Conservation (phyloP, 2,888 invertebrate genomes). For the Uropetala carovei region DNA sequence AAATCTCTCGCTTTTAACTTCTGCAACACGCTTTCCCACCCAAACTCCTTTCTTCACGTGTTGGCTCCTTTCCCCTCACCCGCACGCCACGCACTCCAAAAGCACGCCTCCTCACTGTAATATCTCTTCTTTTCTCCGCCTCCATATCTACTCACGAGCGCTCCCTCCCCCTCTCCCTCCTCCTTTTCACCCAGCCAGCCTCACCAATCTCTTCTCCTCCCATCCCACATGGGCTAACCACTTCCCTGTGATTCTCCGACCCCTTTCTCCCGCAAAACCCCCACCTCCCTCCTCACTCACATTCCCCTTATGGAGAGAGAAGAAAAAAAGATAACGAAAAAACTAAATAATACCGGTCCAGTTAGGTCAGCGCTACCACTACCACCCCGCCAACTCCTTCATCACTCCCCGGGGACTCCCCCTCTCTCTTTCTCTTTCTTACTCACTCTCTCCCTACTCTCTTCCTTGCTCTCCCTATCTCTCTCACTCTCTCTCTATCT, state of each 20-base stretch:
- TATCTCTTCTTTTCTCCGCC: no score
- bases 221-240: conserved; percentile 24
- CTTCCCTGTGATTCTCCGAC: conserved; percentile 16
- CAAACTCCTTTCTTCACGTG: neutral
- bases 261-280: neutral
- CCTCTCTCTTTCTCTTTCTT: neutral
- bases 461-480: neutral
- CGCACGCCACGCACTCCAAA: neutral
- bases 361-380: conserved; percentile 14
- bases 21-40: conserved; percentile 12
- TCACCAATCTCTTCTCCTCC: neutral
- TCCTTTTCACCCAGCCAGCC: neutral
- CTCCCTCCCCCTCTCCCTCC: neutral
- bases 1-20: neutral
- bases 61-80: neutral
- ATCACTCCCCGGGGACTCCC: neutral
- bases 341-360: conserved; percentile 35
- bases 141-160: neutral
- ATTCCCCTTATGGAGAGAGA: neutral
- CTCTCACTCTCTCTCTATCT: neutral
- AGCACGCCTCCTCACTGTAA: no score
- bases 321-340: conserved; percentile 9
- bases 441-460: neutral
- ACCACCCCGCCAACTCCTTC: neutral
- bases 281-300: neutral